phyloP scores from a whole-genome alignment of 2,888 invertebrate species.

The Heteromurus nitidus region DNA sequence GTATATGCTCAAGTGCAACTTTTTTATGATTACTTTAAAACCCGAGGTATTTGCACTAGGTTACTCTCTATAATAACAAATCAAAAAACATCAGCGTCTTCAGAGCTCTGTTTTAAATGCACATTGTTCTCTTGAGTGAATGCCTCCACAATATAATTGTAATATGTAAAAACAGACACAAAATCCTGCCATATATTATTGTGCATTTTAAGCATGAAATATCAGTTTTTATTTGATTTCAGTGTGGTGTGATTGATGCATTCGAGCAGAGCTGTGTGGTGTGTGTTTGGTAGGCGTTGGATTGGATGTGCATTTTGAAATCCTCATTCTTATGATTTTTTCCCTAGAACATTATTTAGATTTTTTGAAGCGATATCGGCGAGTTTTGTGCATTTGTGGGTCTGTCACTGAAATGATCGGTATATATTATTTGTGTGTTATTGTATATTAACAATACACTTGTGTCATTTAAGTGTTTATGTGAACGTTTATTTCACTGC shows the following conservation, averaged over 20 bases:
- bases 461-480: neutral
- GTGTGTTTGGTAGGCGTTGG: neutral
- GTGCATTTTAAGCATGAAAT: neutral
- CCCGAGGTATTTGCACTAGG: constrained; percentile 4
- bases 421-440: neutral
- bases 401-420: neutral
- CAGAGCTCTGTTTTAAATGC: neutral
- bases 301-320: neutral
- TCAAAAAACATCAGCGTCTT: neutral
- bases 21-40: constrained; percentile 2
- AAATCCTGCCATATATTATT: too few species aligned
- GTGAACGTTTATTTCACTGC: neutral
- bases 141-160: neutral
- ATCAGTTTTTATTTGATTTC: neutral
- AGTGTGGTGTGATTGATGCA: too few species aligned
- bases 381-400: neutral
- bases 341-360: neutral
- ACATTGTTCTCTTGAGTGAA: neutral
- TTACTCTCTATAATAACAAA: neutral
- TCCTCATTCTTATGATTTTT: neutral
- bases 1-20: neutral
- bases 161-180: too few species aligned
- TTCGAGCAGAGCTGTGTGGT: too few species aligned
- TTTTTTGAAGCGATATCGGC: neutral
- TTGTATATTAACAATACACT: neutral